Percentiles rank a stretch among this genome's conserved stretches.
These are phyloP conservation scores for Drosophila leontia DNA, from an alignment of 1,140 invertebrate genomes.

Conservation along the genomic window DNA sequence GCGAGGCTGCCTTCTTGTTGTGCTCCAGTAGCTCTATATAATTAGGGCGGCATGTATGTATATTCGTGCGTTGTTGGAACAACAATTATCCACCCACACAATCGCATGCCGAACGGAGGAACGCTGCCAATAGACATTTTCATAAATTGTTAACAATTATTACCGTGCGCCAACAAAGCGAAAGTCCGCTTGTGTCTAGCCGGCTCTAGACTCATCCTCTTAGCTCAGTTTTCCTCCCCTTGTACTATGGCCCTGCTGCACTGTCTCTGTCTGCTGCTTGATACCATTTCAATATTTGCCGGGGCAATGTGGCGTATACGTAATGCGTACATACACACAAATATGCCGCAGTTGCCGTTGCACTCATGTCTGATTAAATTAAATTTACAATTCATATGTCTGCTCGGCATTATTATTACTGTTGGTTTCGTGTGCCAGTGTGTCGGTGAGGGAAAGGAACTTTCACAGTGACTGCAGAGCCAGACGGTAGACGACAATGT, in stretches of 20 bases:
- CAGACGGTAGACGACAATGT: constrained; percentile 29
- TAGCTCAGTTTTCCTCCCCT: constrained; percentile 14
- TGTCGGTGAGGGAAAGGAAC: constrained; percentile 13
- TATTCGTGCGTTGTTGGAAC: constrained; percentile 38
- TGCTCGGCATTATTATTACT: constrained; percentile 41
- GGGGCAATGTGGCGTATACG: constrained; percentile 59
- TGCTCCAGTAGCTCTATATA: constrained; percentile 65
- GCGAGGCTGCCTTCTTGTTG: constrained; percentile 42
- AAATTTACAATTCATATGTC: constrained; percentile 77
- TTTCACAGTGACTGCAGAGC: constrained; percentile 12
- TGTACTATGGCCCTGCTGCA: constrained; percentile 1
- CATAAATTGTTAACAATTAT: constrained; percentile 81
- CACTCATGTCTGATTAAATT: constrained; percentile 79
- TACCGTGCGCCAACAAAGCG: constrained; percentile 50
- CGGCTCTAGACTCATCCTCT: constrained; percentile 19
- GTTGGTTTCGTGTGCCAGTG: background rate
- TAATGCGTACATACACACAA: constrained; percentile 51
- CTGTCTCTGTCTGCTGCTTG: constrained; percentile 42
- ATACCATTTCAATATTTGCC: constrained; percentile 64
- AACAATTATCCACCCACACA: constrained; percentile 58
- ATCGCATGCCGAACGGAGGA: constrained; percentile 4
- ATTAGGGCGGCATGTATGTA: constrained; percentile 45
- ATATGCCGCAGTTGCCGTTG: constrained; percentile 49
- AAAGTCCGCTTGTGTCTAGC: constrained; percentile 52
- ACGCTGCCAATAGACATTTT: constrained; percentile 70